phyloP scores from a whole-genome alignment of 2,888 invertebrate species.

The Celastrina argiolus region DNA sequence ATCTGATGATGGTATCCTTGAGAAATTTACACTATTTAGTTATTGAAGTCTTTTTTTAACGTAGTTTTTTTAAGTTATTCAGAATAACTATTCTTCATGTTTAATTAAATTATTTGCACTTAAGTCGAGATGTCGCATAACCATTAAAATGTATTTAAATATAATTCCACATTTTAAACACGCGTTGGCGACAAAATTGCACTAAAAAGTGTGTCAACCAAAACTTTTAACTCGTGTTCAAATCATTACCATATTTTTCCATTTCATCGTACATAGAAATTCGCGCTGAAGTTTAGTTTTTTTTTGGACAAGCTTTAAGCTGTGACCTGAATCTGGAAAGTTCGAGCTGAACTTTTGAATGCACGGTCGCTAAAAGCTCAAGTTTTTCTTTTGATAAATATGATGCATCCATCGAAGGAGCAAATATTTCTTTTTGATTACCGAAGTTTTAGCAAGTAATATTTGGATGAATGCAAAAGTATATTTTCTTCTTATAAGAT shows the following conservation, averaged over 20 bases:
- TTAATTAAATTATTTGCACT: background rate
- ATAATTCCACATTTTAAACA: background rate
- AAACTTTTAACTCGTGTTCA: background rate
- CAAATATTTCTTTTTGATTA: background rate
- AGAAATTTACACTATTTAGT: no score
- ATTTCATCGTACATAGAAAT: background rate
- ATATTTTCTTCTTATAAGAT: no score
- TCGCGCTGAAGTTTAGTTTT: background rate
- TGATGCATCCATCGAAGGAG: background rate
- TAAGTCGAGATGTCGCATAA: background rate
- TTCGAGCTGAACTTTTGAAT: conserved; percentile 1
- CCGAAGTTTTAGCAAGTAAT: no score
- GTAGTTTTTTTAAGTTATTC: no score
- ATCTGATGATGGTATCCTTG: no score
- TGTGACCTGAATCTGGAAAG: background rate
- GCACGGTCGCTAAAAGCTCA: background rate
- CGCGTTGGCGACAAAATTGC: background rate
- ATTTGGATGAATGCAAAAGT: no score
- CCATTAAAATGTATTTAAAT: background rate
- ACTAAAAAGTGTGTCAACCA: background rate
- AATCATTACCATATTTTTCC: conserved; percentile 8
- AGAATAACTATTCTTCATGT: background rate
- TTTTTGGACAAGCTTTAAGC: background rate
- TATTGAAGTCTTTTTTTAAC: no score
- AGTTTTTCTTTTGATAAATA: conserved; percentile 4